Base-by-base conservation (phyloP, 1,140 invertebrate genomes). In the Gyrodactylus bullatarudis region DNA sequence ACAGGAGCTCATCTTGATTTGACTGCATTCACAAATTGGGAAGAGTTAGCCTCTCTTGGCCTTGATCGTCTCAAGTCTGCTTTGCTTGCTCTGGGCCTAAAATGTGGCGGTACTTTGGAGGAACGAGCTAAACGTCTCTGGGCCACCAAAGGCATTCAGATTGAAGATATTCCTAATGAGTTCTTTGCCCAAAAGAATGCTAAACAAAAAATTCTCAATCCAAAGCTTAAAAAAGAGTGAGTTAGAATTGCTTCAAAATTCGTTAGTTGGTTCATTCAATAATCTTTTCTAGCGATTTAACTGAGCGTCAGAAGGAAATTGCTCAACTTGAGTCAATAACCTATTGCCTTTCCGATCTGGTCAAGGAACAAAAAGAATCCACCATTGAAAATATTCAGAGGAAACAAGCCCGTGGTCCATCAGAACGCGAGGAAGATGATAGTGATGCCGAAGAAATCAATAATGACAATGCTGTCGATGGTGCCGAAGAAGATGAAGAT, bases 361-460 rank as follows among this genome's bases (percentile, higher is more conserved):
- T 79, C 72, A 77, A 77, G 73, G 85, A 87, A 76, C 89, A 95
- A 77, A 82, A 93, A 34, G 84, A 86, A 0, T 87, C 90, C 0
- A 97, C 94, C 0, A 89, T 91, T 77, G 95, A 98, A 80, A 98
- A 99, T 82, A 91, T 98, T 0, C 91, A 97, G 77, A 84, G 94
- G 19, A 95, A 97, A 79, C 93, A 97, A 79, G 94, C 94, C 0
- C 85, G 93, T 74, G 20, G 21, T 21, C 26, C 54, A 2, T 74
- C 73, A 71, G 80, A 80, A 75, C 76, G 78, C 72, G 79, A 80
- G 74, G 78, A 79, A 20, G 91, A 93, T 78, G 89, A 87, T 26
- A 79, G 81, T 75, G 90, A 95, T 77, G 88, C 87, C 73, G 88
- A 87, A 76, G 88, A 87, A 26, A 20, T 22, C 1, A 22, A 68